These are phyloP conservation scores for Carposina sasakii DNA, from an alignment of 1,140 invertebrate genomes.

Conservation along the genomic window DNA sequence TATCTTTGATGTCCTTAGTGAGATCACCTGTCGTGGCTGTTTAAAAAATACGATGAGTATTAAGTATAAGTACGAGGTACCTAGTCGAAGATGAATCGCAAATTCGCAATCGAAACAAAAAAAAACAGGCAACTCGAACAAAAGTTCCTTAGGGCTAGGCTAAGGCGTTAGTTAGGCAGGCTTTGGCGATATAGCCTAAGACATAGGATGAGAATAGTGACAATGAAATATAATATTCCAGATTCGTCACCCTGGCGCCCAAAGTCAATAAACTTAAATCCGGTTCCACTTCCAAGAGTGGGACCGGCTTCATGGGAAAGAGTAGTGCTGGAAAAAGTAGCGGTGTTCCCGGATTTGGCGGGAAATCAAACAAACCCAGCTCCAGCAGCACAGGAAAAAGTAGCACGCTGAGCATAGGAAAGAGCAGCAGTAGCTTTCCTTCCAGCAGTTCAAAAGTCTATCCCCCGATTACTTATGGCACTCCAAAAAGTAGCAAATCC, in stretches of 20 bases:
- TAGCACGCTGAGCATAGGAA: neutral
- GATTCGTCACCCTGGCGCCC: conserved; percentile 30
- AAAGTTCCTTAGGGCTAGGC: too few species aligned
- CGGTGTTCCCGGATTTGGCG: neutral
- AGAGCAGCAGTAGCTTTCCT: neutral
- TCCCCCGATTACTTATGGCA: conserved; percentile 20
- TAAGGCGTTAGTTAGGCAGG: too few species aligned
- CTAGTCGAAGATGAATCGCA: too few species aligned
- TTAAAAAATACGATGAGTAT: too few species aligned
- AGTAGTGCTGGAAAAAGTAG: neutral
- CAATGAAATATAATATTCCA: too few species aligned
- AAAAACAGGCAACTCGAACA: too few species aligned
- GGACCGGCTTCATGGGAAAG: conserved; percentile 20
- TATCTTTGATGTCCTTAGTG: too few species aligned
- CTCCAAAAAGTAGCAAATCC: conserved; percentile 33
- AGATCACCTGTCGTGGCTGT: too few species aligned
- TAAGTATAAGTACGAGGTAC: too few species aligned
- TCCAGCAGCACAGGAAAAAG: neutral
- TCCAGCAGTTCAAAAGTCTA: conserved; percentile 23
- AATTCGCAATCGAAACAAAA: too few species aligned
- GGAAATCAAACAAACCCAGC: conserved; percentile 4
- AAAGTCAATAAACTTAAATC: conserved; percentile 34
- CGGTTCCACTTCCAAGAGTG: conserved; percentile 36
- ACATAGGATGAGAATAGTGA: too few species aligned
- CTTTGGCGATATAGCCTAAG: too few species aligned